Evolutionary conservation across 2,888 invertebrate genomes (phyloP).

Genomic region (Cataglyphis altisquamis): DNA sequence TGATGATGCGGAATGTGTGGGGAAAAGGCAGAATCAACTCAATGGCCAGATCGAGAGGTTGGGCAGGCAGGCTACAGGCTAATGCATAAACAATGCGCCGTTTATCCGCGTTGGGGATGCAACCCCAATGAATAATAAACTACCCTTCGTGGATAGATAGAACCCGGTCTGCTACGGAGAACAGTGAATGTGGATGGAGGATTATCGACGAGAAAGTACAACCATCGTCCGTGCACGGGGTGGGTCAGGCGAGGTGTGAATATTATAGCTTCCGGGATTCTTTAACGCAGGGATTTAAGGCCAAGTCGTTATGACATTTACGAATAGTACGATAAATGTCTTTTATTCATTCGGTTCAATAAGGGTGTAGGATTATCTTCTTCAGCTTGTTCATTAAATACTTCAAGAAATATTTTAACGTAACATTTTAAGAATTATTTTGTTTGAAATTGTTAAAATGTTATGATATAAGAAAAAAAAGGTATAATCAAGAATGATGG

Average conservation of each 20-base stretch:
- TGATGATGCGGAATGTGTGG: constrained; percentile 62
- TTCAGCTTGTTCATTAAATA: not conserved
- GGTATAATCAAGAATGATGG: not conserved
- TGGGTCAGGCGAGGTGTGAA: constrained; percentile 63
- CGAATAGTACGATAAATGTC: constrained; percentile 1
- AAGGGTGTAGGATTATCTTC: not conserved
- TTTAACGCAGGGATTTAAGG: constrained; percentile 29
- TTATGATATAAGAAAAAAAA: not conserved
- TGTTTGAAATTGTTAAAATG: not conserved
- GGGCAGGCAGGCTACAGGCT: constrained; percentile 74
- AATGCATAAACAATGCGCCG: constrained; percentile 84
- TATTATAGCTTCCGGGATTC: constrained; percentile 71
- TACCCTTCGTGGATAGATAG: constrained; percentile 74
- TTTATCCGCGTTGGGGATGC: constrained; percentile 81
- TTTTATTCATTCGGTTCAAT: constrained; percentile 21
- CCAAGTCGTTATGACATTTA: not conserved
- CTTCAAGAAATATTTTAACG: not conserved
- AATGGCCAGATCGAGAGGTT: constrained; percentile 68
- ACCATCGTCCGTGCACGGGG: constrained; percentile 52
- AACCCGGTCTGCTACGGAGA: constrained; percentile 67
- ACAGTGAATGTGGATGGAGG: constrained; percentile 66
- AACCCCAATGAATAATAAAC: constrained; percentile 83
- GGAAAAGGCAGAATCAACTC: constrained; percentile 68
- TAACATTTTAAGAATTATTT: not conserved
- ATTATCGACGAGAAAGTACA: constrained; percentile 76